Base-by-base conservation (phyloP, 2,113 vertebrate species). In the Hyperopisus bebe region DNA sequence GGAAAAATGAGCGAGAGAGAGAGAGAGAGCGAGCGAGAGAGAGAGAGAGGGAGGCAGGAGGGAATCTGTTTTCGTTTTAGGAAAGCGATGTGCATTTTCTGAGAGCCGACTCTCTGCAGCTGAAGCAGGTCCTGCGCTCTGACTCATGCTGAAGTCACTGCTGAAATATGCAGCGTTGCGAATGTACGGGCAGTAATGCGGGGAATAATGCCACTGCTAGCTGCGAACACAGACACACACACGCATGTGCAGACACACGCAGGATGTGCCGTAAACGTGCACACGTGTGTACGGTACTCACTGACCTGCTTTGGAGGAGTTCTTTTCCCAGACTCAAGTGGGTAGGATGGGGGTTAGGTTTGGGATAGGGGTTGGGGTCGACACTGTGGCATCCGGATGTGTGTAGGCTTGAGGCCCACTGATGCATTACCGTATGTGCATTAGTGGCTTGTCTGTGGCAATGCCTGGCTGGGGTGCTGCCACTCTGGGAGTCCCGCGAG, bases 41-140 rank as follows among this genome's bases (percentile, higher is more conserved):
- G 46, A 17, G 86, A 35, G 85, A 92, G 77, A 92, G 85, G 89
- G 77, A 92, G 86, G 89, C 89, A 84, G 87, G 74, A 50, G 90
- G 66, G 93, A 95, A 95, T 95, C 94, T 95, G 94, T 95, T 96
- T 95, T 95, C 93, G 92, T 94, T 95, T 96, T 95, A 94, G 95
- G 94, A 95, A 95, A 95, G 94, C 95, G 93, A 94, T 94, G 94
- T 95, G 95, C 93, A 94, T 96, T 95, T 95, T 93, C 93, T 89
- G 92, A 92, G 93, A 91, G 90, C 91, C 91, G 90, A 84, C 85
- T 92, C 93, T 92, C 92, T 94, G 93, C 93, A 91, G 92, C 94
- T 89, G 91, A 91, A 91, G 91, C 92, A 91, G 92, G 92, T 93
- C 93, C 91, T 93, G 91, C 89, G 92, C 90, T 92, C 90, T 89